Evolutionary conservation across 1,140 invertebrate genomes (phyloP), one percentile per base, ranked within the genome.

Genomic region (Drosophila nikananu): DNA sequence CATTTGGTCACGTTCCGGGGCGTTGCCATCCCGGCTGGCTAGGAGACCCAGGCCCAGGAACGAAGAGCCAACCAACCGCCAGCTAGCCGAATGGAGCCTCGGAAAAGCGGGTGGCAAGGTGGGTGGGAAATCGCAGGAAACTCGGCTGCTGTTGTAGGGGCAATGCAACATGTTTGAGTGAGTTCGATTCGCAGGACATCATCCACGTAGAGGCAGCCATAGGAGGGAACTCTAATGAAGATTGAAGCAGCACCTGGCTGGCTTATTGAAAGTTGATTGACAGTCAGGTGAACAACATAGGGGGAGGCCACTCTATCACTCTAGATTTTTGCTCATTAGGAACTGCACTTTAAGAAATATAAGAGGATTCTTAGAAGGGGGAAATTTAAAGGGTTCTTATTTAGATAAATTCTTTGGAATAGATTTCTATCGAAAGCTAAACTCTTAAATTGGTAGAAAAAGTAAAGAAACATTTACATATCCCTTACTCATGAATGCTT

Each of bases 141-240:
- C 42, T 65, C 72, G 74, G 74, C 72, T 44, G 5, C 25, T 35
- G 59, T 80, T 72, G 84, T 75, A 89, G 84, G 84, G 84, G 86
- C 77, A 64, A 65, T 73, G 72, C 77, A 89, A 89, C 84, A 89
- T 90, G 84, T 89, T 89, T 89, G 84, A 89, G 84, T 84, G 86
- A 81, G 84, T 89, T 89, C 51, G 84, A 87, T 37, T 59, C 59
- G 15, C 21, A 27, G 64, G 46, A 49, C 51, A 42, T 61, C 42
- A 41, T 59, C 44, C 42, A 19, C 42, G 23, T 0, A 21, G 19
- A 21, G 12, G 3, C 41, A 27, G 15, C 49, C 4, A 1, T 6
- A 2, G 23, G 4, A 19, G 5, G 19, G n/a, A 12, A 13, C 25
- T 23, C 48, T 80, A 80, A 77, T 77, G 64, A 68, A 74, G 77